Evolutionary conservation across 2,888 invertebrate genomes (phyloP), one percentile per base, ranked within the genome.

Genomic region (Dorcus hopei): DNA sequence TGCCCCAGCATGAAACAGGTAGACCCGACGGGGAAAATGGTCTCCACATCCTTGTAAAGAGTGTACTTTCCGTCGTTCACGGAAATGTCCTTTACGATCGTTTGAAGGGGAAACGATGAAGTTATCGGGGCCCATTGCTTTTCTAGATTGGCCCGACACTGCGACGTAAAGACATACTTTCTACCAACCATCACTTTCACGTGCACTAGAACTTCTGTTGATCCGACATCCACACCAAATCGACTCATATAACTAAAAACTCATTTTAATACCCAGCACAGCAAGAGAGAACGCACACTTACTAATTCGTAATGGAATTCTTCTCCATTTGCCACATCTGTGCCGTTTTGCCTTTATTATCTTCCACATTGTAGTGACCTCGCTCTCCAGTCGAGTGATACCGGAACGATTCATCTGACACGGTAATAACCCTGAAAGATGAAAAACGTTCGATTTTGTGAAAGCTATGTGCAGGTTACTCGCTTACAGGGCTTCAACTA

Each of bases 151-250:
- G 89, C 80, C 3, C 64, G 56, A 19, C 90, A 90, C 54, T 86
- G 83, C 9, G 80, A 70, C 0, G 82, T 81, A 64, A 85, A 85
- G 1, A 79, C 71, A 65, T 86, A 86, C 71, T 84, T 85, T 52
- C 83, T 77, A 62, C 95, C 96, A 69, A 84, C 84, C 72, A 92
- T 82, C 56, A 87, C 85, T 48, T 85, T 83, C 0, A 89, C 93
- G 69, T 90, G 86, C 1, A 96, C 79, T 3, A 92, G 74, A 2
- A 87, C 80, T 4, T 84, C 80, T 7, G 86, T 85, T 9, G 85
- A 81, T 0, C 90, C 89, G 49, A 93, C 80, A 60, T 90, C 85
- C 7, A 97, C 89, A 0, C 95, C 96, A 73, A 90, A 85, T 40
- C 90, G 85, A 59, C 81, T 84, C 74, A 83, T 82, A 70, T 91